Evolutionary conservation across 2,888 invertebrate genomes (phyloP).

Genomic region (Cryptophagus acutangulus): DNA sequence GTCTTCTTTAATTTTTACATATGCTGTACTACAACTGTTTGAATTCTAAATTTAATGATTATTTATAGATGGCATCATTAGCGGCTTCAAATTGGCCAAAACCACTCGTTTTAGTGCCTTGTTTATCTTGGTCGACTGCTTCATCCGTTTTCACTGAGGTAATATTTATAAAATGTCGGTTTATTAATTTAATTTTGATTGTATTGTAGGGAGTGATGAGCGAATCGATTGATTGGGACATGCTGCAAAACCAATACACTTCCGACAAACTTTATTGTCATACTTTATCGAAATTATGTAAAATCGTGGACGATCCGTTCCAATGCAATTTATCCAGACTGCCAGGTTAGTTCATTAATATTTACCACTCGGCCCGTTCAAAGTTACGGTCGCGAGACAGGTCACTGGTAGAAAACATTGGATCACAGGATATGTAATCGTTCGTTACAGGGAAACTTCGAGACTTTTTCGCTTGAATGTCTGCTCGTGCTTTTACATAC

Average conservation of each 20-base stretch:
- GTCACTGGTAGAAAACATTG: too few relatives aligned
- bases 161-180: conserved; percentile 11
- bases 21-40: too few relatives aligned
- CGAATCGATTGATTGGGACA: conserved; percentile 86
- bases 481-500: too few relatives aligned
- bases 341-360: conserved; percentile 36
- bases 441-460: too few relatives aligned
- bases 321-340: conserved; percentile 37
- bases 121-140: conserved; percentile 93
- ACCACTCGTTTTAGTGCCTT: conserved; percentile 86
- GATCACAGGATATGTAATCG: too few relatives aligned
- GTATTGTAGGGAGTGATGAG: conserved; percentile 73
- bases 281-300: conserved; percentile 11
- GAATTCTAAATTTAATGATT: too few relatives aligned
- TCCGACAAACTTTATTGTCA: conserved; percentile 70
- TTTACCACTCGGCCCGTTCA: too few relatives aligned
- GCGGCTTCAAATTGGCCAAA: conserved; percentile 95
- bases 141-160: conserved; percentile 79
- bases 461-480: too few relatives aligned
- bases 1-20: too few relatives aligned
- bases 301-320: conserved; percentile 37
- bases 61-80: conserved; percentile 84
- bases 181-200: conserved; percentile 47
- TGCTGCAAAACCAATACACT: conserved; percentile 79
- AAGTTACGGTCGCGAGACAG: too few relatives aligned